Conservation (phyloP, 2,888 invertebrate species). For the Merodon equestris region DNA sequence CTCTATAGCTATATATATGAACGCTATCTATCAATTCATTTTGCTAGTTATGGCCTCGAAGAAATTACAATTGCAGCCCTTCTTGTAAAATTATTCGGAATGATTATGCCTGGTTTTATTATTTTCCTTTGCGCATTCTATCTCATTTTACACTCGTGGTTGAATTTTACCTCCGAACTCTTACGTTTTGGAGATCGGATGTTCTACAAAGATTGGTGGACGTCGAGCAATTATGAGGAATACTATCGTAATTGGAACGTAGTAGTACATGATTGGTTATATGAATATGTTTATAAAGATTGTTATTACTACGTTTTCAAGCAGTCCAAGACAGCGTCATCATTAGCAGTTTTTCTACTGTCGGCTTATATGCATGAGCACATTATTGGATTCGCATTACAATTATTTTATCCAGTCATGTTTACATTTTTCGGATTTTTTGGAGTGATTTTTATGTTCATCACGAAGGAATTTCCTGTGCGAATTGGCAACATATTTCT, state of each 20-base stretch:
- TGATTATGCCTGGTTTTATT: constrained; percentile 87
- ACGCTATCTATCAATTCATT: constrained; percentile 85
- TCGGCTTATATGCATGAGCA: constrained; percentile 95
- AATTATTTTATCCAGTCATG: constrained; percentile 93
- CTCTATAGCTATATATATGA: constrained; percentile 90
- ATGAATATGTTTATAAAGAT: constrained; percentile 92
- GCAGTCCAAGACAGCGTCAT: constrained; percentile 80
- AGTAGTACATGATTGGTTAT: constrained; percentile 96
- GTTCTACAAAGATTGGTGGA: constrained; percentile 97
- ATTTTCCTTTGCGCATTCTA: constrained; percentile 89
- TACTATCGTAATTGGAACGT: constrained; percentile 98
- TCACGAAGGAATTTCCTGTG: constrained; percentile 79
- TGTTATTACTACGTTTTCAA: constrained; percentile 79
- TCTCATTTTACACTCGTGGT: constrained; percentile 92
- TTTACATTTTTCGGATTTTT: constrained; percentile 88
- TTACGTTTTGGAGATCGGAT: constrained; percentile 91
- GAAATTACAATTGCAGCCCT: constrained; percentile 75
- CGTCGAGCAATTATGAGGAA: constrained; percentile 87
- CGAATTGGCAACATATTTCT: constrained; percentile 88
- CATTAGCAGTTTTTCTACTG: constrained; percentile 85
- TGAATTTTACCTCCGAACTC: constrained; percentile 94
- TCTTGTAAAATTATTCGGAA: constrained; percentile 84
- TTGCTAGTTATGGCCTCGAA: constrained; percentile 77
- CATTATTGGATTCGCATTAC: constrained; percentile 87
- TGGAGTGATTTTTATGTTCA: constrained; percentile 80